Base-by-base conservation (phyloP, 2,797 vertebrate species). In the Esox lucius region DNA sequence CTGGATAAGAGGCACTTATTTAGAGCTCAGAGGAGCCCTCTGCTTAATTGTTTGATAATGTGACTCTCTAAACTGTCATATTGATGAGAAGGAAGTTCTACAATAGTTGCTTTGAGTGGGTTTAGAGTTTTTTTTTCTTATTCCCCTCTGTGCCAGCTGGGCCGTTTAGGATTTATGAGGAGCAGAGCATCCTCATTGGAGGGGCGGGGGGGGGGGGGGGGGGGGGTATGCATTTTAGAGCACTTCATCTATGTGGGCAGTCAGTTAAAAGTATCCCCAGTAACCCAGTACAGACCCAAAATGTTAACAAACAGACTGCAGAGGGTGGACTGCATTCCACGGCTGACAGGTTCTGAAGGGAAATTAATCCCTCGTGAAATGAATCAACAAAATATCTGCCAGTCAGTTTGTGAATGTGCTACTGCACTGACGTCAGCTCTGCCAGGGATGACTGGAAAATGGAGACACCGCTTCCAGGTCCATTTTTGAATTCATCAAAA, bases 301-400 rank as follows among this genome's bases (percentile, higher is more conserved):
- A 56, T 56, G 53, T 56, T 19, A 56, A 56, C 53, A 56, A 16
- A 56, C 49, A 51, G 49, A 17, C 49, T 51, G 49, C n/a, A 56
- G 53, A 22, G 19, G 1, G 53, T 22, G 53, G 19, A n/a, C 64
- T 1, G 31, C 3, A 33, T 28, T 31, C 1, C 16, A 66, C 16
- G 28, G 64, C 64, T 35, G 64, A 33, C 16, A 64, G 26, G 16
- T 33, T 31, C 26, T 33, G 26, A 87, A 75, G 84, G 85, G 80
- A 84, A 78, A 78, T 81, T 75, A 73, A 31, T 31, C 75, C 80
- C 80, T 83, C 75, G 81, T 87, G 83, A 90, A 90, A 92, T 91
- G 86, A 92, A 90, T 84, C 82, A 84, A 79, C 83, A 90, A 88
- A 93, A 87, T 87, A 89, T 91, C 85, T 89, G 87, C 81, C 88